Evolutionary conservation across 2,113 vertebrate species (phyloP).

Genomic region (Macroglossus sobrinus): DNA sequence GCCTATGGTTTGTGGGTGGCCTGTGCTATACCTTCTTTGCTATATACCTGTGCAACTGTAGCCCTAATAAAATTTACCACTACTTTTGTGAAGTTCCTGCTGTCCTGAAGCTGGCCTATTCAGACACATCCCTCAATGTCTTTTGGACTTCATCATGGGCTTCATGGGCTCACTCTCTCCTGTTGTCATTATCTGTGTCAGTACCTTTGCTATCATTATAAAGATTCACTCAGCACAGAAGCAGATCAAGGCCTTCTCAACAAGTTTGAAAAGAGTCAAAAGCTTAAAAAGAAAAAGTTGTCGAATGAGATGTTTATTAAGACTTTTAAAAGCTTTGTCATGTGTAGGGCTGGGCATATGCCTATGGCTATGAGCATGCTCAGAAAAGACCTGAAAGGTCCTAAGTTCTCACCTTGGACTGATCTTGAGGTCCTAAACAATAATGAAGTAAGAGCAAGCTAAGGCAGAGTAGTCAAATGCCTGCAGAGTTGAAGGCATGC

Average conservation of each 20-base stretch:
- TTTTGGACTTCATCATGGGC: conserved; percentile 55
- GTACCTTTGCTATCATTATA: conserved; percentile 57
- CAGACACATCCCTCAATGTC: conserved; percentile 58
- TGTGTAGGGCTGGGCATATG: not conserved
- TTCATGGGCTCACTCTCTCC: conserved; percentile 65
- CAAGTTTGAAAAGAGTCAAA: not conserved
- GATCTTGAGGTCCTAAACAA: not conserved
- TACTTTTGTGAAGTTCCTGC: conserved; percentile 62
- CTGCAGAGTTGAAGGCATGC: not conserved
- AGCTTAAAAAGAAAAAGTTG: not conserved
- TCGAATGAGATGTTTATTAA: not conserved
- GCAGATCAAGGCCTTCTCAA: conserved; percentile 48
- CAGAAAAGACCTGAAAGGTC: not conserved
- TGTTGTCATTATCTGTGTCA: conserved; percentile 20
- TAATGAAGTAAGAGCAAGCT: not conserved
- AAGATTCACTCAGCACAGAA: conserved; percentile 53
- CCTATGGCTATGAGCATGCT: not conserved
- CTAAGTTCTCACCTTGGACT: not conserved
- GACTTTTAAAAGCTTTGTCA: not conserved
- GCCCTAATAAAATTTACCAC: conserved; percentile 57
- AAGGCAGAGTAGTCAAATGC: not conserved
- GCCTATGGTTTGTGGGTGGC: conserved; percentile 35
- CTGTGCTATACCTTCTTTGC: conserved; percentile 53
- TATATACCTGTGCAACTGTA: conserved; percentile 48
- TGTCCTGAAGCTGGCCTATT: conserved; percentile 57